phyloP scores from a whole-genome alignment of 2,888 invertebrate genomes.

The Lucinisca nassula region DNA sequence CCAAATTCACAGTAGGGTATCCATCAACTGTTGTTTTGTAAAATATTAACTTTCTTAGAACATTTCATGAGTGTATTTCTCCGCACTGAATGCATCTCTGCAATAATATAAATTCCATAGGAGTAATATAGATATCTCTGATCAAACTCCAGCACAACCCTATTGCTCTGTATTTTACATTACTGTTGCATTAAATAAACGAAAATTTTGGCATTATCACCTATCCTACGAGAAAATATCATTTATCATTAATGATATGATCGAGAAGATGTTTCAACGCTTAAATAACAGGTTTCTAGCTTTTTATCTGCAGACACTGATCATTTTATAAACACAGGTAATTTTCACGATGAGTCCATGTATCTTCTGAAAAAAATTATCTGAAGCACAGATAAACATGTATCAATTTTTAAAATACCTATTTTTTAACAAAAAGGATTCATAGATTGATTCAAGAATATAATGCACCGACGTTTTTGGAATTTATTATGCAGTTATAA shows the following conservation, averaged over 20 bases:
- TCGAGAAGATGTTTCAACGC: not conserved
- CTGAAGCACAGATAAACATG: no score
- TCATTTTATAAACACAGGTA: not conserved
- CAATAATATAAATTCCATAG: not conserved
- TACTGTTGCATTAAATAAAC: not conserved
- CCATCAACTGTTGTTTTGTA: no score
- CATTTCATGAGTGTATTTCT: no score
- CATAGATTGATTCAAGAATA: no score
- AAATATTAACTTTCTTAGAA: no score
- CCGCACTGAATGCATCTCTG: no score
- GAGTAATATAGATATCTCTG: not conserved
- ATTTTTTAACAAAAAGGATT: no score
- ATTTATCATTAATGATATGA: not conserved
- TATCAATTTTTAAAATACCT: no score
- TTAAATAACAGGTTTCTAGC: not conserved
- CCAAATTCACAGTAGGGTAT: no score
- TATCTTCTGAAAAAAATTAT: no score
- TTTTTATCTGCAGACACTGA: not conserved
- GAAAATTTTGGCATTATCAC: slow-evolving; percentile 1
- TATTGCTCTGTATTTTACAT: not conserved
- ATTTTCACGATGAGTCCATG: not conserved
- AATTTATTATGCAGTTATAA: no score
- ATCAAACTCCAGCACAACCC: not conserved
- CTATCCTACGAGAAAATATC: not conserved
- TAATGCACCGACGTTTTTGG: no score